Evolutionary conservation across 2,113 vertebrate genomes (phyloP), one percentile per base, ranked within the genome.

Genomic region (Lampris megalopsis): DNA sequence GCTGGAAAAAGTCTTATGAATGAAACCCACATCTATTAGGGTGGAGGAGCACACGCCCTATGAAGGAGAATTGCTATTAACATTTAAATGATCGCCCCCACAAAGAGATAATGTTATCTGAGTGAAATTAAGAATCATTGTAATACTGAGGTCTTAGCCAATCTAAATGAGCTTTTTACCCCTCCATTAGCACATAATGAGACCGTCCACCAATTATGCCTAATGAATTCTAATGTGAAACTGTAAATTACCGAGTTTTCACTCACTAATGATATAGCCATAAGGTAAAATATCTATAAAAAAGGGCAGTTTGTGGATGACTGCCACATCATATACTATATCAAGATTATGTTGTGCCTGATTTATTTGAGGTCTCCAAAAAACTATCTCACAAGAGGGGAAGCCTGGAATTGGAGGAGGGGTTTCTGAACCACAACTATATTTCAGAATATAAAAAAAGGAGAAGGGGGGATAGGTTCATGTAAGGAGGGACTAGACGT

Each of bases 121-220:
- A 53, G 58, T 84, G 84, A 93, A 94, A 82, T 92, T 82, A 87
- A 90, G 77, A 73, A 83, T 88, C 83, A 91, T 88, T 91, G 41
- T 80, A 80, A 85, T 87, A 80, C 89, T 82, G 88, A 88, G 86
- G 65, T 86, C 24, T 85, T 66, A 52, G 47, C 45, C 53, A 5
- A 74, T 77, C 62, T 63, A 67, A 84, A 84, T 86, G 66, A 83
- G 78, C 73, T 6, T 49, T 37, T 24, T 24, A 41, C 9, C 79
- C 74, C 47, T 81, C 40, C 76, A 79, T 89, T 85, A 89, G 52
- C 42, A 68, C 42, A 82, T 90, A 88, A 94, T 85, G 79, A 92
- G 86, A 89, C 86, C 82, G 85, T 69, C 77, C 75, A 71, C 9
- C 77, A 75, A 72, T 52, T 45, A 73, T 63, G 40, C 83, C 73